Percentiles rank a stretch among this genome's conserved stretches.
Conservation (phyloP, 2,113 vertebrate species). For the Rhea pennata region DNA sequence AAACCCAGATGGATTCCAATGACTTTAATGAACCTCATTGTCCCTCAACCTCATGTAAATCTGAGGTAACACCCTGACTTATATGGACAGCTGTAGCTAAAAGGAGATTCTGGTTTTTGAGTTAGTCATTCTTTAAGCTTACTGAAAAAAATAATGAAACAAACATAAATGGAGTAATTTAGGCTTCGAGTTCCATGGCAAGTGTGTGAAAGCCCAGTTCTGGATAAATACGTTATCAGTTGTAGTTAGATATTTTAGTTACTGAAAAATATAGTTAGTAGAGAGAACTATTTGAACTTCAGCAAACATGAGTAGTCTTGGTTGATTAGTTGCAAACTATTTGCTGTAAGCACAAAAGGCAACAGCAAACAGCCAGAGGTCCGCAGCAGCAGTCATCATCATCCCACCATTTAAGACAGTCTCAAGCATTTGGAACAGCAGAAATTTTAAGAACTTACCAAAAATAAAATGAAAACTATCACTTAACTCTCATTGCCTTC, state of each 20-base stretch:
- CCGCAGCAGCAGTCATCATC: background rate
- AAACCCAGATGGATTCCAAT: background rate
- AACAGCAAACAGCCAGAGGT: background rate
- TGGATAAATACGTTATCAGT: background rate
- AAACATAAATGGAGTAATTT: background rate
- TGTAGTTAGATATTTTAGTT: background rate
- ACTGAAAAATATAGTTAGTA: background rate
- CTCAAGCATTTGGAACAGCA: background rate
- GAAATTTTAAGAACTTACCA: background rate
- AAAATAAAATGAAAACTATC: slow-evolving; percentile 8
- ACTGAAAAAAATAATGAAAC: background rate
- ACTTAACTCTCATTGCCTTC: background rate
- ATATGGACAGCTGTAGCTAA: background rate
- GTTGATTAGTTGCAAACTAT: slow-evolving; percentile 14
- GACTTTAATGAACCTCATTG: background rate
- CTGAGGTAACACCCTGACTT: slow-evolving; percentile 9
- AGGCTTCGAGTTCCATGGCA: background rate
- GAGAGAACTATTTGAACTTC: background rate
- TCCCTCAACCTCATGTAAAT: background rate
- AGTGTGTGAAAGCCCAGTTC: background rate
- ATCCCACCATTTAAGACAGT: background rate
- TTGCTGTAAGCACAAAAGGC: background rate
- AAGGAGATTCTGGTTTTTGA: background rate
- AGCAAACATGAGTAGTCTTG: background rate
- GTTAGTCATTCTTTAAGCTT: slow-evolving; percentile 4